Evolutionary conservation across 2,113 vertebrate species (phyloP).

Genomic region (Sinocyclocheilus grahami): DNA sequence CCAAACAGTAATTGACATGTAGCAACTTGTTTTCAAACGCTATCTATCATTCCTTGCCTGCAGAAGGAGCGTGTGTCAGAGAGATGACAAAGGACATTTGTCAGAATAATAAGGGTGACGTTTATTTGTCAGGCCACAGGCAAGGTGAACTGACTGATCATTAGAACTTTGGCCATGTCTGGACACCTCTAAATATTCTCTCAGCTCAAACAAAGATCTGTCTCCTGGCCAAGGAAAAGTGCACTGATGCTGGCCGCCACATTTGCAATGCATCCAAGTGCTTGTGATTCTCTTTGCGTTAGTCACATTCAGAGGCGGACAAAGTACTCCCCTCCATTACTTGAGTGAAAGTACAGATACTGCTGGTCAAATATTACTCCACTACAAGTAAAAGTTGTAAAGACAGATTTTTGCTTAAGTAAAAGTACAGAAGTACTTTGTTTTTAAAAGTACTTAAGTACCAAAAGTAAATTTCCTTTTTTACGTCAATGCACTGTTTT

Average conservation of each 20-base stretch:
- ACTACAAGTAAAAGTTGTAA: too few species aligned
- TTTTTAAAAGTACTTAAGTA: too few species aligned
- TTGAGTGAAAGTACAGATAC: too few species aligned
- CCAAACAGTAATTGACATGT: constrained; percentile 45
- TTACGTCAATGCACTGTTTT: too few species aligned
- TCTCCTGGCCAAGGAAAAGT: constrained; percentile 8
- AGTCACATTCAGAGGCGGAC: too few species aligned
- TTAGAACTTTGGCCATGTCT: constrained; percentile 45
- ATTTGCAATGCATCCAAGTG: neutral
- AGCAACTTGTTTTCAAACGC: constrained; percentile 55
- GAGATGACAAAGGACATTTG: constrained; percentile 57
- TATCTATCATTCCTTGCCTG: constrained; percentile 41
- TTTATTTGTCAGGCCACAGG: constrained; percentile 55
- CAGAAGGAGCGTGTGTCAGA: constrained; percentile 43
- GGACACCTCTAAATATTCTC: constrained; percentile 44
- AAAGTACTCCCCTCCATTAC: too few species aligned
- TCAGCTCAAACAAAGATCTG: constrained; percentile 12
- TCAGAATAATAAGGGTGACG: constrained; percentile 54
- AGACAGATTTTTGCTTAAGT: too few species aligned
- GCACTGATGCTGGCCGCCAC: constrained; percentile 15
- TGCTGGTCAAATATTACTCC: too few species aligned
- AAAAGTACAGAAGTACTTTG: too few species aligned
- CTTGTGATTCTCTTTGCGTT: neutral
- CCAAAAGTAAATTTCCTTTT: too few species aligned
- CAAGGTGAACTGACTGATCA: constrained; percentile 54